A percentile compares a stretch with the other conserved stretches of the same genome.
phyloP scores from a whole-genome alignment of 2,888 invertebrate genomes.

The Rhagonycha fulva region DNA sequence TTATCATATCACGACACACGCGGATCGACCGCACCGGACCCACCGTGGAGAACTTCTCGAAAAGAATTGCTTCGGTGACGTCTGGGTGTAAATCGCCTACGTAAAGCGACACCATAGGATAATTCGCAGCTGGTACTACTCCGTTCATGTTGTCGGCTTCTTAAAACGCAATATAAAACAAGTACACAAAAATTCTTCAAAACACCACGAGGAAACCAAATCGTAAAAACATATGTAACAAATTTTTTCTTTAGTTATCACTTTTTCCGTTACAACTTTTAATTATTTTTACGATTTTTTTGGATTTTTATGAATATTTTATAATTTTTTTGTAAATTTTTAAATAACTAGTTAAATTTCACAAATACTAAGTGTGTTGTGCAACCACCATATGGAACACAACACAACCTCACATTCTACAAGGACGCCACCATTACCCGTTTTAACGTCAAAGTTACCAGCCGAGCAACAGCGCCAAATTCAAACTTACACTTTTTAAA shows the following conservation, averaged over 20 bases:
- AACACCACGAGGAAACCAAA: constrained; percentile 39
- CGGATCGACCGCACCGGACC: constrained; percentile 98
- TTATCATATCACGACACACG: constrained; percentile 97
- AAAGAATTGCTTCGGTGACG: constrained; percentile 98
- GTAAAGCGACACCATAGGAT: constrained; percentile 96
- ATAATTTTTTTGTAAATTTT: constrained; percentile 81
- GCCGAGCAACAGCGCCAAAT: background rate
- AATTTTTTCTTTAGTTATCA: constrained; percentile 38
- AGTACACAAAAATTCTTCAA: constrained; percentile 46
- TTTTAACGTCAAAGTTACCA: background rate
- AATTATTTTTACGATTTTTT: constrained; percentile 74
- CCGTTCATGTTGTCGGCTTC: constrained; percentile 42
- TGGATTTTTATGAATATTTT: constrained; percentile 64
- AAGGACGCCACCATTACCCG: background rate
- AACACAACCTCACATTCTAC: constrained; percentile 70
- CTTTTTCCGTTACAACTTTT: constrained; percentile 65
- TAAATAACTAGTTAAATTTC: constrained; percentile 68
- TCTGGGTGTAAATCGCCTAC: constrained; percentile 98
- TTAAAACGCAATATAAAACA: constrained; percentile 16
- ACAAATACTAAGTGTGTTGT: constrained; percentile 78
- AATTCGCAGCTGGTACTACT: constrained; percentile 75
- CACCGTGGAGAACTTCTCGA: constrained; percentile 98
- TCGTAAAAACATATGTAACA: constrained; percentile 50
- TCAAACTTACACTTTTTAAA: background rate
- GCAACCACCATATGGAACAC: constrained; percentile 76